Evolutionary conservation across 1,140 invertebrate genomes (phyloP), one percentile per base, ranked within the genome.

Genomic region (Penaeus japonicus): DNA sequence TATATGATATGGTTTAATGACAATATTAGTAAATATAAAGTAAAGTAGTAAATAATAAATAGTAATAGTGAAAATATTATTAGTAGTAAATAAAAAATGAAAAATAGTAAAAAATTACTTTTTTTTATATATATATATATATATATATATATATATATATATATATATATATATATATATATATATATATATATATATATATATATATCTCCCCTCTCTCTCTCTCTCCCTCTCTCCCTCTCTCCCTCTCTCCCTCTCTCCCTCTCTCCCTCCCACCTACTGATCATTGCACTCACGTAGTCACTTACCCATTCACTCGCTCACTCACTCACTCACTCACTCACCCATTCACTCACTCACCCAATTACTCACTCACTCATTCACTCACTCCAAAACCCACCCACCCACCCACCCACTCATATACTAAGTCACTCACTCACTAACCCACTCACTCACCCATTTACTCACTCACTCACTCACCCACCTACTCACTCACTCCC

Each of bases 91-190:
- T n/a, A n/a, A n/a, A n/a, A n/a, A n/a, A n/a, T n/a, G n/a, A n/a
- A n/a, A n/a, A n/a, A n/a, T n/a, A n/a, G n/a, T n/a, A n/a, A n/a
- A n/a, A n/a, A n/a, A n/a, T n/a, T n/a, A n/a, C n/a, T n/a, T n/a
- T n/a, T n/a, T n/a, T n/a, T n/a, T n/a, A n/a, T 90, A 78, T 90
- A 91, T 27, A 39, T 35, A 24, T 84, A 88, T 30, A 27, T 35
- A 27, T 22, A 57, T 20, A 55, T 4, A 1, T 18, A 53, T 59
- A 80, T 35, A 17, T 35, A 39, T 32, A 54, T 47, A n/a, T 53
- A 55, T 39, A 70, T 82, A 20, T n/a, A 88, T n/a, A 5, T 32
- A 20, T 53, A 24, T 39, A 20, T 59, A 47, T 88, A 91, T 92
- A 89, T 91, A 90, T 88, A 78, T 87, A 70, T 18, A 81, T 85